Evolutionary conservation across 2,888 invertebrate species (phyloP), one percentile per base, ranked within the genome.

Genomic region (Cataglyphis livida): DNA sequence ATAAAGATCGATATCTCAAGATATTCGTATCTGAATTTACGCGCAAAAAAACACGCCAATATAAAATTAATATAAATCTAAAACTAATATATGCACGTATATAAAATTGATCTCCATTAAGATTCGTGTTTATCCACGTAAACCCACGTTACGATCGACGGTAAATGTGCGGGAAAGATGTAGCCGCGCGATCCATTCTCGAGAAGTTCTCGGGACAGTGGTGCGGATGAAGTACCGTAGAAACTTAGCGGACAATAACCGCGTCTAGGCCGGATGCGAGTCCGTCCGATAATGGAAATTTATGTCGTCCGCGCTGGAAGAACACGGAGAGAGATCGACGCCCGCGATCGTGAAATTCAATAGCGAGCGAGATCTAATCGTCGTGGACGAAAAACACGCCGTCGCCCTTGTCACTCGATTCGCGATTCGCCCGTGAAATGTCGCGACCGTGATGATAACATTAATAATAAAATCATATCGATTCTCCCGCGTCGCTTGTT

Each of bases 241-340:
- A 61, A 74, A 81, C 44, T 61, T 66, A 25, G 64, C 35, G 64
- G 87, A 87, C 91, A 90, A 91, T 91, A 91, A 86, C 84, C 61
- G 85, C 70, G 90, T 91, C 90, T 86, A 85, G 86, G 88, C 87
- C 88, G 89, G 90, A 89, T 86, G 86, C 87, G 65, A 65, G 78
- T 81, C 51, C 74, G 81, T 85, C 85, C 86, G 89, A 91, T 91
- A 91, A 92, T 90, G 91, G 91, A 89, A 89, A 92, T 91, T 91
- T 89, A 92, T 91, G 91, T 85, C 84, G 81, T 81, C 84, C 82
- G 66, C 76, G 38, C 1, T 76, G 64, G 62, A 28, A 61, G 48
- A 38, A 44, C 68, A 61, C 61, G 61, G 10, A 44, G 81, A 61
- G 51, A n/a, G 73, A 62, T 81, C 70, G 62, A 62, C 59, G 54